Conservation (phyloP, 2,888 invertebrate species). For the Drosophila subsilvestris region DNA sequence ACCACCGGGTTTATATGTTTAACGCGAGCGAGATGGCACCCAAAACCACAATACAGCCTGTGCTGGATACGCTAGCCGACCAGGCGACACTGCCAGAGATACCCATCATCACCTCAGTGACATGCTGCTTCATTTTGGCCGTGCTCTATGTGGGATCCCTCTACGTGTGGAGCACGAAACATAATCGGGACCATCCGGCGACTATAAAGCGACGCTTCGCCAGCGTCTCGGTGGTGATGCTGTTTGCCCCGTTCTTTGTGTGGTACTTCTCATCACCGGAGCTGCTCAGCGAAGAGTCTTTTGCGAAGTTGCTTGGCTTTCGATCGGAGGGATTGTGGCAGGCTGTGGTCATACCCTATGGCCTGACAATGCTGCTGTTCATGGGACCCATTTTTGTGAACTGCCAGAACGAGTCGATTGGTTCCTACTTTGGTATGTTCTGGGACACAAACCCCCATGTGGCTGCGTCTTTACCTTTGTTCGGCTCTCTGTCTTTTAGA, state of each 20-base stretch:
- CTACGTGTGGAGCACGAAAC: slow-evolving; percentile 92
- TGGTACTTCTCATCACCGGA: slow-evolving; percentile 89
- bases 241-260: slow-evolving; percentile 91
- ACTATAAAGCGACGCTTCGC: slow-evolving; percentile 94
- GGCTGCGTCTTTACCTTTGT: neutral
- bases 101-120: slow-evolving; percentile 87
- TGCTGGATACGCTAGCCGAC: neutral
- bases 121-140: slow-evolving; percentile 91
- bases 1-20: slow-evolving; percentile 30
- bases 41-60: slow-evolving; percentile 22
- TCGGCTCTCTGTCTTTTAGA: slow-evolving; percentile 84
- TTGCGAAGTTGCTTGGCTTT: slow-evolving; percentile 91
- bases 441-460: neutral
- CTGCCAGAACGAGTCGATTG: slow-evolving; percentile 88
- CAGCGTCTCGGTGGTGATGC: slow-evolving; percentile 92
- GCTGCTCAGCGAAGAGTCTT: slow-evolving; percentile 86
- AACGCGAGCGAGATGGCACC: slow-evolving; percentile 46
- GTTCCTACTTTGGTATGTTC: slow-evolving; percentile 88
- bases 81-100: slow-evolving; percentile 63
- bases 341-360: slow-evolving; percentile 90
- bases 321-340: slow-evolving; percentile 89
- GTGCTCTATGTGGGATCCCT: slow-evolving; percentile 93
- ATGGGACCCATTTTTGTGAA: slow-evolving; percentile 93
- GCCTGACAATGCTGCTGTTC: slow-evolving; percentile 92
- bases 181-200: slow-evolving; percentile 93